Evolutionary conservation across 30 jellyfish, hydroid and myxozoan genomes (phyloP), one percentile per base, ranked within the genome.

Genomic region (Aurelia sp.): DNA sequence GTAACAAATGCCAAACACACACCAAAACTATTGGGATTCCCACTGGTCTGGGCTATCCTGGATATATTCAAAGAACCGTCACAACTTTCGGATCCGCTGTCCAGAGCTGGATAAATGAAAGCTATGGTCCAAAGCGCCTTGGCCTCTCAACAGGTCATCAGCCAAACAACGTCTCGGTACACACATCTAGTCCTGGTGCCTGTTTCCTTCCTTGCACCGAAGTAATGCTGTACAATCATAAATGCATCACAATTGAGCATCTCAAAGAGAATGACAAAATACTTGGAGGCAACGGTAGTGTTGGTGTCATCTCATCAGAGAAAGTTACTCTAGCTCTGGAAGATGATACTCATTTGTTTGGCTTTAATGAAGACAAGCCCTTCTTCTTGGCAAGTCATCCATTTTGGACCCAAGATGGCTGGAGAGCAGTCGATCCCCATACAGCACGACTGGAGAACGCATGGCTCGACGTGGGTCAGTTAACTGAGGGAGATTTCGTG

Each of bases 371-470:
- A 13, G 75, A n/a, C 4, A 79, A 60, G 40, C 86, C 86, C 6
- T 83, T 83, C 73, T 83, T 83, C 50, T 40, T 73, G 15, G 41
- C 86, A 15, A 41, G 92, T 19, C 92, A 72, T 74, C 92, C 92
- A 61, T 83, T 83, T 71, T 83, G 92, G 92, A 83, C 86, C 15
- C 92, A 83, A 51, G 81, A 72, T 83, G 92, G 92, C 50, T 83
- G 92, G 92, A 31, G 92, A 31, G 92, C 92, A 17, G 81, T 83
- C 13, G 64, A 83, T 60, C 92, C 92, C 31, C 92, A 83, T 40
- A 15, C 35, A 11, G 86, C 92, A 30, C 69, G 66, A 41, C 8
- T 1, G 50, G 92, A 83, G 27, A 83, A 83, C 62, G 73, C 73
- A 12, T 83, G 92, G 92, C 50, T 83, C 33, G 86, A 71, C 13